Base-by-base conservation (phyloP, 2,797 vertebrate genomes). In the Danio albolineatus region DNA sequence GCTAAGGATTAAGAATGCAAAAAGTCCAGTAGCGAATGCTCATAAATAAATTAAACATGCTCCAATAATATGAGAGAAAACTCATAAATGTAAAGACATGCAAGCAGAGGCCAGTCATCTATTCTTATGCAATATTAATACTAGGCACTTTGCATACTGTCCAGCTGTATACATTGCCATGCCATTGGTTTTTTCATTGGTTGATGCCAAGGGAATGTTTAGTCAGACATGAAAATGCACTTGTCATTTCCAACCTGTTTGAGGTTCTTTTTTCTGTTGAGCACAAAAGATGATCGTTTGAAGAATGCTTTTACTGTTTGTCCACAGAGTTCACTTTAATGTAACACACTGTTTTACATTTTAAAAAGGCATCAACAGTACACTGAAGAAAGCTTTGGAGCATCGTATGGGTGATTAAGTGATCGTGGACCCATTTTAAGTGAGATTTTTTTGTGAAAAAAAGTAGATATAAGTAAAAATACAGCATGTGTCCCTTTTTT, bases 31-130 rank as follows among this genome's bases (percentile, higher is more conserved):
- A 41, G 54, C 1, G 4, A 46, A 7, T 44, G 10, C 19, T 36
- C 9, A 12, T 39, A 44, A 72, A 72, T 44, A 57, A 60, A 46
- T 73, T 10, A 61, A 61, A 74, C 14, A 69, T 38, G 38, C 43
- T 56, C 53, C 38, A 57, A 72, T 71, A 41, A 19, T 8, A 39
- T 43, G 19, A 13, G 13, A 65, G 17, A 44, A 17, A 65, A 65
- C 43, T 64, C 38, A 19, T 41, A 53, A 14, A n/a, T 56, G 17
- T 28, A 41, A 62, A 54, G 12, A 12, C 6, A 64, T 4, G 17
- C 14, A n/a, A 36, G n/a, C 21, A 49, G 41, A 46, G 44, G n/a
- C 4, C 28, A 39, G 36, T 66, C 5, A 76, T 41, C 39, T 46
- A 76, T 28, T 39, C 16, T 54, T 19, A 65, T 54, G 64, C 2